Base-by-base conservation (phyloP, 2,888 invertebrate genomes). In the Aphidius colemani region DNA sequence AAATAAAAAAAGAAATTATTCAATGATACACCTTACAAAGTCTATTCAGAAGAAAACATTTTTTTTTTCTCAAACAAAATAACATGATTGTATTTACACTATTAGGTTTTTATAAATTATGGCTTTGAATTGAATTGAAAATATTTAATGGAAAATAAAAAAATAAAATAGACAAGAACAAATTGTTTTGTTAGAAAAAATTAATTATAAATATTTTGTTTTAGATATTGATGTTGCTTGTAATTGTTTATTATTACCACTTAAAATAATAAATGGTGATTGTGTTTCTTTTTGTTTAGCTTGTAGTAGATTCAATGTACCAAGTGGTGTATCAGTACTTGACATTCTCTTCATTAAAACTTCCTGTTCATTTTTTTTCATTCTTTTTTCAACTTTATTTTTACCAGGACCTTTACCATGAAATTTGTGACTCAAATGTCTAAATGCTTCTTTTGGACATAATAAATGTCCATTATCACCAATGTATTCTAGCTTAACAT, bases 401-500 rank as follows among this genome's bases (percentile, higher is more conserved):
- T 99, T 99, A 61, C 99, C 98, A 18, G 98, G 97, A 2, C 97
- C 97, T 85, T 99, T 98, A 60, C 99, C 99, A 85, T 99, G 99
- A 85, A 99, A 99, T 85, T 98, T 96, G 83, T 98, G 98, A 39
- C 96, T 96, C 61, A 98, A 86, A 85, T 96, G 95, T 71, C 94
- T 87, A 85, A 98, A 98, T 56, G 99, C 98, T 85, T 99, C 98
- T 84, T 99, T 99, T 63, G 93, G 90, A 75, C 92, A 93, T 66
- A 99, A 87, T 73, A 93, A 88, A 63, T 95, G 91, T 0, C 99
- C 99, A 77, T 94, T 93, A 79, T 98, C 97, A 84, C 99, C 98
- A 70, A 96, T 95, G 82, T 99, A 99, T 80, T 98, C 96, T 74
- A 98, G 85, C 83, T 96, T 96, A 48, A 98, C 92, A 81, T 93